phyloP scores from a whole-genome alignment of 2,888 invertebrate genomes.

The Zootermopsis nevadensis region DNA sequence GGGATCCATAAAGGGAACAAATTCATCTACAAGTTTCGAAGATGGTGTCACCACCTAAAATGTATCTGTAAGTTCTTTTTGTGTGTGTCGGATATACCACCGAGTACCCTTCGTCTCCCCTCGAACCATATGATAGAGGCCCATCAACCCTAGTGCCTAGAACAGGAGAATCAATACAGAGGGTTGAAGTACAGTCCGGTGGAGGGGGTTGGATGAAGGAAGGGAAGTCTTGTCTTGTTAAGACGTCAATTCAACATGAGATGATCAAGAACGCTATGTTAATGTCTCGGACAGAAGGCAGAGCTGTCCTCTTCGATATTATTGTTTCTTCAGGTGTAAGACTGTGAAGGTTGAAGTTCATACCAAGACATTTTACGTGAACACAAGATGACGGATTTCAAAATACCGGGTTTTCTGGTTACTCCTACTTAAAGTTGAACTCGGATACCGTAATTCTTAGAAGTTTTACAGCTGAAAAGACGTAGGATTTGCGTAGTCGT shows the following conservation, averaged over 20 bases:
- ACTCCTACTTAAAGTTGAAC: no score
- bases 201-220: constrained; percentile 14
- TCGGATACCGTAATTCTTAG: no score
- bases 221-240: constrained; percentile 36
- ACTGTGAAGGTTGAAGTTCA: no score
- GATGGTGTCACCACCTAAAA: neutral
- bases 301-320: neutral
- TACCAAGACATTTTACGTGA: no score
- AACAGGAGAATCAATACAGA: constrained; percentile 33
- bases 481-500: no score
- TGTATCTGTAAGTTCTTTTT: neutral
- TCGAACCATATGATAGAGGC: constrained; percentile 18
- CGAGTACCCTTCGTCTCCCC: constrained; percentile 20
- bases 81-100: constrained; percentile 23
- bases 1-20: no score
- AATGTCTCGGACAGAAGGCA: neutral
- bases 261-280: constrained; percentile 16
- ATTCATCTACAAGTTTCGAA: neutral
- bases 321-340: neutral
- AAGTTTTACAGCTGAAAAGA: no score
- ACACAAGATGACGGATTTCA: no score
- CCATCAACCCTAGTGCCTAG: constrained; percentile 27
- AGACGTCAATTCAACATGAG: constrained; percentile 39
- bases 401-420: no score
- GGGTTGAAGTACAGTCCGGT: constrained; percentile 26